Evolutionary conservation across 2,888 invertebrate genomes (phyloP).

Genomic region (Miltochrista miniata): DNA sequence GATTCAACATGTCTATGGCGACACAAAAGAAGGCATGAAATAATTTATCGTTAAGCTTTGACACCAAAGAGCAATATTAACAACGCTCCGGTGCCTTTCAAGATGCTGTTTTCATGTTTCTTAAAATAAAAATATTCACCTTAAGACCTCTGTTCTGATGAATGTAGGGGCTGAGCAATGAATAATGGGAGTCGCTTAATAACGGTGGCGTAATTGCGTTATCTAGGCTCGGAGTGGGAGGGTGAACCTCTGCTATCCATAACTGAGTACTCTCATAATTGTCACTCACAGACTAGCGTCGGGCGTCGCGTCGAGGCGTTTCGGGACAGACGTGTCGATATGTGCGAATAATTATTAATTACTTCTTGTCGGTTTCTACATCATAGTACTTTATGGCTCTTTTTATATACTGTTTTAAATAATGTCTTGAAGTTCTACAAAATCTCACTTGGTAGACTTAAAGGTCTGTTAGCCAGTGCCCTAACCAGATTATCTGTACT

Average conservation of each 20-base stretch:
- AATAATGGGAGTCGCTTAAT: slow-evolving; percentile 76
- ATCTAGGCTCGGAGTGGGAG: slow-evolving; percentile 67
- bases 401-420: too few species aligned
- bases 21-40: slow-evolving; percentile 2
- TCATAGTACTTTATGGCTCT: too few species aligned
- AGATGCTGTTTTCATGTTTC: slow-evolving; percentile 43
- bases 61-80: slow-evolving; percentile 24
- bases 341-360: slow-evolving; percentile 23
- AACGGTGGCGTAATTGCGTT: slow-evolving; percentile 75
- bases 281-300: slow-evolving; percentile 58
- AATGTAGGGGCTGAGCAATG: slow-evolving; percentile 66
- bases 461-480: too few species aligned
- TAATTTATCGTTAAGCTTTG: slow-evolving; percentile 14
- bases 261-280: slow-evolving; percentile 72
- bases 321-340: slow-evolving; percentile 41
- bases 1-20: slow-evolving; percentile 1
- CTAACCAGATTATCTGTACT: too few species aligned
- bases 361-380: neutral
- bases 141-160: slow-evolving; percentile 43
- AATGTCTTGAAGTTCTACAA: too few species aligned
- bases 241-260: slow-evolving; percentile 66
- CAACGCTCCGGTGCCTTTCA: slow-evolving; percentile 26
- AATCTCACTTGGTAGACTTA: too few species aligned
- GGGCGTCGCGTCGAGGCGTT: slow-evolving; percentile 15
- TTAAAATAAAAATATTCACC: slow-evolving; percentile 42